Evolutionary conservation across 2,113 vertebrate species (phyloP), one percentile per base, ranked within the genome.

Genomic region (Semicossyphus pulcher): DNA sequence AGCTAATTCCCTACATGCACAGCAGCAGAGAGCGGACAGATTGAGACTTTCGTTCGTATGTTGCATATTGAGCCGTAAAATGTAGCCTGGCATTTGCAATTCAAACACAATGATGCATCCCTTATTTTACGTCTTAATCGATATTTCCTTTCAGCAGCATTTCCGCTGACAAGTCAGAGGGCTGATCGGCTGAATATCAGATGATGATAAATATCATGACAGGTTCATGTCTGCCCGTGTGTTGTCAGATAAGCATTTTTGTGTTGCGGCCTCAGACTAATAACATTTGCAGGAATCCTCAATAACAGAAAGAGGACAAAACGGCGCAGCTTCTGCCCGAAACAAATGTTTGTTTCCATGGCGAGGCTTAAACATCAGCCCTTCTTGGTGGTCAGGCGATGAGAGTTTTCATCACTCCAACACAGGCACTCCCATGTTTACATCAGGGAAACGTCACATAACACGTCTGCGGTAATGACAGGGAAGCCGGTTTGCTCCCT

Each of bases 381-480:
- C 36, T 49, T 71, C 59, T 58, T 11, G 31, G 75, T 68, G 76
- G 78, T 74, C 80, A 65, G 65, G 60, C n/a, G 76, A 77, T 72
- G 72, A 72, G 52, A 32, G 58, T 82, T 87, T 78, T 82, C 76
- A 67, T 82, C 83, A 54, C 47, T 54, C 42, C 18, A 8, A 36
- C 65, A 54, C 0, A 47, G 83, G 72, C 72, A 60, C 85, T 73
- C 80, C 80, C 76, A 37, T 86, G 81, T 89, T 90, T 71, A 84
- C 70, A 67, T 74, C 72, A 29, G 72, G 60, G 42, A 54, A 42
- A 87, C 56, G 65, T 88, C 86, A 86, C 45, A 14, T 67, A 60
- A 52, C 81, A 83, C 74, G 4, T 84, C 83, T 67, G 62, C 14
- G 6, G 66, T 81, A 86, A 85, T 86, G 78, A 84, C 83, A 81